These are phyloP conservation scores for Rhyacophila evoluta DNA, from an alignment of 2,888 invertebrate genomes.

Conservation along the genomic window DNA sequence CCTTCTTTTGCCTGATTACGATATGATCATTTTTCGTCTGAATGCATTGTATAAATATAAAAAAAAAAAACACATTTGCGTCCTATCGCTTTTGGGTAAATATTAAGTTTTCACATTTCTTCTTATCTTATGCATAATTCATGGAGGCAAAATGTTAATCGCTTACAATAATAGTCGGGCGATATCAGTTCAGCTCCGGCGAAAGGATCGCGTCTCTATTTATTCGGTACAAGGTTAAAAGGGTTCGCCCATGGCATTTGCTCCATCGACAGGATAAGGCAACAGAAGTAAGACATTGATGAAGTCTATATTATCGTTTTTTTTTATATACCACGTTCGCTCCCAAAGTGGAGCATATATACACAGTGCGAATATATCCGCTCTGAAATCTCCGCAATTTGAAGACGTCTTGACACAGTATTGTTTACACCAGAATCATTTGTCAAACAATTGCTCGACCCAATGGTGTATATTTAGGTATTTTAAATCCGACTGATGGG, in stretches of 20 bases:
- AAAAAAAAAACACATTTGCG: background rate
- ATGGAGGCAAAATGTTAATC: conserved; percentile 8
- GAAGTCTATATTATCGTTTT: too few species aligned
- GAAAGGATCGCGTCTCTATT: conserved; percentile 26
- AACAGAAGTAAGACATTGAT: background rate
- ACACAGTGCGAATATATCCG: too few species aligned
- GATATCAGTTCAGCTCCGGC: background rate
- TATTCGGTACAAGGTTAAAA: conserved; percentile 33
- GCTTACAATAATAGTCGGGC: conserved; percentile 26
- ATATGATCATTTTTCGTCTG: background rate
- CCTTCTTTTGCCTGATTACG: too few species aligned
- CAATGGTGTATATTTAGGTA: too few species aligned
- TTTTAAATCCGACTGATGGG: too few species aligned
- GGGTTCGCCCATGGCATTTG: background rate
- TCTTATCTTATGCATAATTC: conserved; percentile 28
- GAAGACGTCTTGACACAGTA: too few species aligned
- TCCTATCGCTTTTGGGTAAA: background rate
- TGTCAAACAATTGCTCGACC: too few species aligned
- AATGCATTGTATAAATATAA: background rate
- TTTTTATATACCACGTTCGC: too few species aligned
- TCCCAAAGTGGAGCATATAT: too few species aligned
- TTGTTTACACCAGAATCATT: too few species aligned
- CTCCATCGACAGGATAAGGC: background rate
- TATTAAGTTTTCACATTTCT: conserved; percentile 12
- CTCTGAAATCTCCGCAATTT: too few species aligned